Evolutionary conservation across 2,797 vertebrate genomes (phyloP), one percentile per base, ranked within the genome.

Genomic region (Takifugu rubripes): DNA sequence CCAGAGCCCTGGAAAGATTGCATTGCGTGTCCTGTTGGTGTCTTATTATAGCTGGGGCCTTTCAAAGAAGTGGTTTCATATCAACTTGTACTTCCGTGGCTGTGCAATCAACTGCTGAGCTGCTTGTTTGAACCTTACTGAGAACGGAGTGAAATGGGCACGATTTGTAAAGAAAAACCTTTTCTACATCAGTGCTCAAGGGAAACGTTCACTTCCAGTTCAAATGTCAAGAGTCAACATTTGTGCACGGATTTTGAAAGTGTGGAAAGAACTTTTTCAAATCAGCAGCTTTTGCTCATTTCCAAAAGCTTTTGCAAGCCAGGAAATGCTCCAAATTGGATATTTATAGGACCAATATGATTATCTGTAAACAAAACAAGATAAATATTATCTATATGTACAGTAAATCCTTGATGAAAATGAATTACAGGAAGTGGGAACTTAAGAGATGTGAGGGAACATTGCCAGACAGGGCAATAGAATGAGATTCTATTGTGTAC

Each of bases 11-110:
- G 68, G 56, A 63, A 66, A 79, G 54, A 56, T 61, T 10, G 31
- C 16, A 70, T 68, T 33, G 61, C 47, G 58, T 29, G 61, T 73
- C 56, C 68, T 57, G 27, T 54, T 29, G 64, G 72, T 47, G 49
- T 83, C 68, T 70, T 33, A 49, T 70, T 33, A 49, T 66, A 67
- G 61, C 72, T 21, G 26, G 16, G 59, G 61, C 58, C 26, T 62
- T 72, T 73, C 58, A 52, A 59, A 59, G 66, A 75, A 78, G 75
- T 75, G 68, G 52, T 62, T 64, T 70, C 64, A 59, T 58, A 7
- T 75, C 64, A 72, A 52, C 55, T 33, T 40, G 12, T n/a, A 45
- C 43, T 5, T 47, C 51, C 47, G 10, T 56, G 57, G 44, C 49
- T 71, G 59, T 74, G 64, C 54, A 59, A 59, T 54, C 65, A 69